Base-by-base conservation (phyloP, 2,888 invertebrate species). In the Proisotoma minuta region DNA sequence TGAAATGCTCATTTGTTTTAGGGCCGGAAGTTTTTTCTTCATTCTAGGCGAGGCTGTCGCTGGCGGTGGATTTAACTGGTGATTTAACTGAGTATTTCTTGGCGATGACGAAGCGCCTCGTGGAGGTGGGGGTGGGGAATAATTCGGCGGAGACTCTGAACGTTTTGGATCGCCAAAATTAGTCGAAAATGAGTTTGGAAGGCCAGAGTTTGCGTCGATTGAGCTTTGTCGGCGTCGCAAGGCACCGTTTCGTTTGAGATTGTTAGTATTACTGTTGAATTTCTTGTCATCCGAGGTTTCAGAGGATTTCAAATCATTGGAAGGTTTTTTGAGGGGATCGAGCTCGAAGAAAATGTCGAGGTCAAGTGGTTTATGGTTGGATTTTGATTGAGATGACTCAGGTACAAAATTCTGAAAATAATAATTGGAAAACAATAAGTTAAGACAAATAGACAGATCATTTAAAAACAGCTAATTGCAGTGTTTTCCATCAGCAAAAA, bases 321-420 rank as follows among this genome's bases (percentile, higher is more conserved):
- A n/a, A n/a, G n/a, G n/a, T n/a, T n/a, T n/a, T n/a, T n/a, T n/a
- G n/a, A 68, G 40, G 66, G 94, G 94, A 83, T 94, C 93, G 79
- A 94, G 82, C 78, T 94, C 93, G 72, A 91, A 91, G 83, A 94
- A 94, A n/a, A n/a, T n/a, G n/a, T n/a, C n/a, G n/a, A n/a, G n/a
- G n/a, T n/a, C n/a, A n/a, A n/a, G n/a, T n/a, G n/a, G n/a, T n/a
- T n/a, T n/a, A n/a, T n/a, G n/a, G n/a, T n/a, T n/a, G n/a, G n/a
- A n/a, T n/a, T n/a, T n/a, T n/a, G n/a, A n/a, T n/a, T n/a, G n/a
- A n/a, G n/a, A n/a, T 4, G 43, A 51, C 15, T 73, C 70, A 58
- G 69, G 65, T 60, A 69, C 71, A 68, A 73, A 73, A 60, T 72
- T 70, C 71, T 73, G 47, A 3, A 40, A 24, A 28, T 22, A 10